A percentile compares a stretch with the other conserved stretches of the same genome.
Evolutionary conservation across 2,113 vertebrate genomes (phyloP).

Genomic region (Mus spicilegus): DNA sequence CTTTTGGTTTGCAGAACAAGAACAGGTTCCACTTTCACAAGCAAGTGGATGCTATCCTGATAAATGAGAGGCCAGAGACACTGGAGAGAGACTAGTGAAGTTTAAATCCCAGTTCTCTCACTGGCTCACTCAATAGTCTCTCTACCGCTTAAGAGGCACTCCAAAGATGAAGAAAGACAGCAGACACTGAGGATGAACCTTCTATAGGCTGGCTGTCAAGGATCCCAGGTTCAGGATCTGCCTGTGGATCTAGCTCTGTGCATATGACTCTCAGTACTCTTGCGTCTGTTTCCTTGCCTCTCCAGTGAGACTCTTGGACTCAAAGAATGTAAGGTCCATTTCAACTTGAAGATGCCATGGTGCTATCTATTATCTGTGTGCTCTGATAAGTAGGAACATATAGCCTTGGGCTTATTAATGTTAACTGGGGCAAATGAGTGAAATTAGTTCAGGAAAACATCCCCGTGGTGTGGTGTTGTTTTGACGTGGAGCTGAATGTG

Average conservation of each 20-base stretch:
- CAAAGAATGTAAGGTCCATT: slow-evolving; percentile 39
- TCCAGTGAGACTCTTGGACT: background rate
- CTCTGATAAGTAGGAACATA: slow-evolving; percentile 47
- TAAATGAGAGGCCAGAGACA: slow-evolving; percentile 18
- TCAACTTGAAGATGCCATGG: slow-evolving; percentile 33
- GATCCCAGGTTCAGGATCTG: background rate
- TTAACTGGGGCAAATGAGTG: slow-evolving; percentile 78
- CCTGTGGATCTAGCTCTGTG: background rate
- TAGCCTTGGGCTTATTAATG: slow-evolving; percentile 70
- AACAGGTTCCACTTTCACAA: background rate
- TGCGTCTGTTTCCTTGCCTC: slow-evolving; percentile 19
- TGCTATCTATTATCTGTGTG: slow-evolving; percentile 52
- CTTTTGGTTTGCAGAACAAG: background rate
- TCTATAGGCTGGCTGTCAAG: background rate
- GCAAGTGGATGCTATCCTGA: background rate
- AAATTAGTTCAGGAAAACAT: slow-evolving; percentile 77
- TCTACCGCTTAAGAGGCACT: background rate
- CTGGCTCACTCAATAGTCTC: background rate
- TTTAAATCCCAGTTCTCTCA: background rate
- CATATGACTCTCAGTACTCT: background rate
- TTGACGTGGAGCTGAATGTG: slow-evolving; percentile 64
- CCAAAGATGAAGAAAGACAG: background rate
- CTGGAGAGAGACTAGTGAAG: slow-evolving; percentile 7
- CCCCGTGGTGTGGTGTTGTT: background rate
- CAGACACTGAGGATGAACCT: background rate